A percentile compares a stretch with the other conserved stretches of the same genome.
phyloP scores from a whole-genome alignment of 2,113 vertebrate species.

The Paracanthobrama guichenoti region DNA sequence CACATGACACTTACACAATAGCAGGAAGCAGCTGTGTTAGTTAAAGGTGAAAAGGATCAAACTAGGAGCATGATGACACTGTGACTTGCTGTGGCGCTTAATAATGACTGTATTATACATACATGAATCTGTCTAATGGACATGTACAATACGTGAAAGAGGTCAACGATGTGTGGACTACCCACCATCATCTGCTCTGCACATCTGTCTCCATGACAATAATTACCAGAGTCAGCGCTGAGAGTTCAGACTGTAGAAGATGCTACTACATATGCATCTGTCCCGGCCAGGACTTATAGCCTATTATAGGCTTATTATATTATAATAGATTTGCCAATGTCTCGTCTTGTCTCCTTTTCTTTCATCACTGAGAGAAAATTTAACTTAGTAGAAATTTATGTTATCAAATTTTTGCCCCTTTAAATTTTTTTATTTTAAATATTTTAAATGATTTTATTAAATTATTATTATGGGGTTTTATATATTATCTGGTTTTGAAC shows the following conservation, averaged over 20 bases:
- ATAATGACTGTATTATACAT: slow-evolving; percentile 24
- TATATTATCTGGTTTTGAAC: neutral
- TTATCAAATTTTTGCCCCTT: neutral
- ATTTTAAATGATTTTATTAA: too few species aligned
- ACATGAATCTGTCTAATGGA: neutral
- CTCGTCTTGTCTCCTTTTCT: neutral
- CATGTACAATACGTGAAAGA: neutral
- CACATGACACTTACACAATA: slow-evolving; percentile 29
- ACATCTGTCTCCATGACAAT: slow-evolving; percentile 33
- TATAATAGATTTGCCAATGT: neutral
- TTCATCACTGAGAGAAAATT: neutral
- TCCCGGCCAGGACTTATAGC: neutral
- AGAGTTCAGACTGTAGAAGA: neutral
- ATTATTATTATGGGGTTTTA: neutral
- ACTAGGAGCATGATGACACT: neutral
- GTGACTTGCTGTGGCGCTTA: neutral
- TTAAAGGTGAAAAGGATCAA: slow-evolving; percentile 4
- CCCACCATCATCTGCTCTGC: slow-evolving; percentile 25
- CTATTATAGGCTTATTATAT: too few species aligned
- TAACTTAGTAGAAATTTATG: neutral
- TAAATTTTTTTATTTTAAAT: neutral
- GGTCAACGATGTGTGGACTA: slow-evolving; percentile 13
- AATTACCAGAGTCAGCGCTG: neutral
- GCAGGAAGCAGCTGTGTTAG: neutral
- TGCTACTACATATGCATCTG: neutral